A percentile compares a stretch with the other conserved stretches of the same genome.
Conservation (phyloP, 2,113 vertebrate species). For the Nansenia antarctica region DNA sequence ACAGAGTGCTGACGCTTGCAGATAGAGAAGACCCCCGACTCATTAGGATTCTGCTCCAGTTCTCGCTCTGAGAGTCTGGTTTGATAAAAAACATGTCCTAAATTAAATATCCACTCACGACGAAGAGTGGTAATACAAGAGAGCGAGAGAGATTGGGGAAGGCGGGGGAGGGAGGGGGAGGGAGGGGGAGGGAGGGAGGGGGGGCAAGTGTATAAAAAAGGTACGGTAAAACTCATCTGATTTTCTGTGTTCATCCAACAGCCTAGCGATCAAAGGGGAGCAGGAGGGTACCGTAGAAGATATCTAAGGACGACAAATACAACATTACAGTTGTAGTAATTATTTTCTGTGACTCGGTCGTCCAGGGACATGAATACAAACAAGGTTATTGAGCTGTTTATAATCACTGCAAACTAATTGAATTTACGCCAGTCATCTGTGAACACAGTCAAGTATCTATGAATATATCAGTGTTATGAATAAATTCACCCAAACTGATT, state of each 20-base stretch:
- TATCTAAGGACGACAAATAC: too few relatives aligned
- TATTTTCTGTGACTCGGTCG: neutral
- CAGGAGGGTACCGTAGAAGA: too few relatives aligned
- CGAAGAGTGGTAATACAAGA: conserved; percentile 19
- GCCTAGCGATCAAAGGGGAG: too few relatives aligned
- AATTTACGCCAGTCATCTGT: neutral
- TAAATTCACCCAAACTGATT: neutral
- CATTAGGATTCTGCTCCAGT: conserved; percentile 48
- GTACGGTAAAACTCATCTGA: too few relatives aligned
- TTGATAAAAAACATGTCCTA: conserved; percentile 32
- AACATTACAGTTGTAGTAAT: neutral
- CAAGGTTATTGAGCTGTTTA: neutral
- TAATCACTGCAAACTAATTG: neutral
- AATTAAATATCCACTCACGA: conserved; percentile 46
- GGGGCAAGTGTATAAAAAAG: too few relatives aligned
- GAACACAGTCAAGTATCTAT: neutral
- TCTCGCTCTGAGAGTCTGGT: conserved; percentile 33
- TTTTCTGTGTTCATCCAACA: too few relatives aligned
- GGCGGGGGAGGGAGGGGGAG: neutral
- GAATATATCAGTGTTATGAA: neutral
- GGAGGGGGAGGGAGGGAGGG: neutral
- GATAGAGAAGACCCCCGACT: conserved; percentile 41
- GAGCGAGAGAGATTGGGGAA: neutral
- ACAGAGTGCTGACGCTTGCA: conserved; percentile 55
- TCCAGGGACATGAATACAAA: neutral